These are phyloP conservation scores for Meriones psammophilus DNA, from an alignment of 2,797 vertebrate species.

Conservation along the genomic window DNA sequence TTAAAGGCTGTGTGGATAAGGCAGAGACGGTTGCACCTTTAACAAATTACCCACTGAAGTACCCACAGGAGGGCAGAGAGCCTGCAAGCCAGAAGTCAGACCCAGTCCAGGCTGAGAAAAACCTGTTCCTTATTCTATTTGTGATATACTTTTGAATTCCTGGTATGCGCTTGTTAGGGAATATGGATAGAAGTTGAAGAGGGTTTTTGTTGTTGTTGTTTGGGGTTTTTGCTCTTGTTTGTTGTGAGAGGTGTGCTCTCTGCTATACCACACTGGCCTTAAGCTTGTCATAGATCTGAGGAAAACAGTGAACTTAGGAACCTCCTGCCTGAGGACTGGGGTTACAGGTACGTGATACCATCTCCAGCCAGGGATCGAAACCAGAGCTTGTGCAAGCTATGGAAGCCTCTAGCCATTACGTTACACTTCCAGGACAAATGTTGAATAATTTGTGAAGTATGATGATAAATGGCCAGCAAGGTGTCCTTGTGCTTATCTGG, in stretches of 20 bases:
- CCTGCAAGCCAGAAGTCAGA: conserved; percentile 22
- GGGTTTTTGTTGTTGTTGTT: background rate
- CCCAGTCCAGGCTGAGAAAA: background rate
- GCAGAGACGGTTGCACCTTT: background rate
- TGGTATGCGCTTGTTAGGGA: background rate
- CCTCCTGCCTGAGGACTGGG: background rate
- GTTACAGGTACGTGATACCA: too few relatives aligned
- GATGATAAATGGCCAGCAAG: conserved; percentile 54
- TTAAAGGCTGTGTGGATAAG: background rate
- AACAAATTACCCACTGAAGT: background rate
- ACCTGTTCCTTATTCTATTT: background rate
- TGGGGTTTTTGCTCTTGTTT: background rate
- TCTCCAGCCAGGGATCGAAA: background rate
- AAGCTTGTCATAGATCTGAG: background rate
- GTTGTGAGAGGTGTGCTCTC: background rate
- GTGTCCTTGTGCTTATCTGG: conserved; percentile 15
- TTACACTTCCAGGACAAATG: background rate
- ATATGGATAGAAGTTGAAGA: conserved; percentile 13
- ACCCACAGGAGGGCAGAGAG: conserved; percentile 34
- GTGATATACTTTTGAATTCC: conserved; percentile 22
- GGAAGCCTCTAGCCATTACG: background rate
- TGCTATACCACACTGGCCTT: background rate
- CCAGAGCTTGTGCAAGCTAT: background rate
- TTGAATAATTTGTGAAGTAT: conserved; percentile 51
- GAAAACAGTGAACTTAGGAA: background rate